Evolutionary conservation across 2,888 invertebrate species (phyloP).

Genomic region (Lobophora halterata): DNA sequence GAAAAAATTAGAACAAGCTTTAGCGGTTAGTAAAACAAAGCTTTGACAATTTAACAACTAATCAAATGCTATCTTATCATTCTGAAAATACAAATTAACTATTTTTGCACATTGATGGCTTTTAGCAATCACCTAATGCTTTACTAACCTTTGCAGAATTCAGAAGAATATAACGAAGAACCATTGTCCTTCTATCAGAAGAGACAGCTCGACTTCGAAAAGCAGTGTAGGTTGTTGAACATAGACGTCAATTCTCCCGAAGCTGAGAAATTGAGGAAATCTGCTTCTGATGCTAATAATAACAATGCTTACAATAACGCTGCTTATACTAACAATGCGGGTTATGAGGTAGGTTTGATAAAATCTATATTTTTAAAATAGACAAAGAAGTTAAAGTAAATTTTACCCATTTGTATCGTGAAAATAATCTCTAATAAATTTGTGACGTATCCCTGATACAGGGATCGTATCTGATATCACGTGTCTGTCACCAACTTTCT

Average conservation of each 20-base stretch:
- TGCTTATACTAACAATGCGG: conserved; percentile 51
- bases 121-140: conserved; percentile 33
- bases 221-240: conserved; percentile 70
- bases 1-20: conserved; percentile 85
- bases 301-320: conserved; percentile 50
- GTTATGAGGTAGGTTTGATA: conserved; percentile 49
- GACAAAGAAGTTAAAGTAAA: too few relatives aligned
- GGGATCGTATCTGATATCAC: too few relatives aligned
- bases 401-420: too few relatives aligned
- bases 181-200: conserved; percentile 73
- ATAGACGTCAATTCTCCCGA: conserved; percentile 66
- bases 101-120: conserved; percentile 11
- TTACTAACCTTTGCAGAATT: conserved; percentile 62
- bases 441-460: too few relatives aligned
- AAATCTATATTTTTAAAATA: too few relatives aligned
- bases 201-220: conserved; percentile 69
- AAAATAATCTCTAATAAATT: too few relatives aligned
- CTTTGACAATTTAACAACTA: background rate
- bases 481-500: too few relatives aligned
- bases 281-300: conserved; percentile 53
- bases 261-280: conserved; percentile 56
- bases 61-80: background rate
- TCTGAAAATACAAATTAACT: background rate
- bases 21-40: conserved; percentile 63
- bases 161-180: conserved; percentile 68